Evolutionary conservation across 92 coral and sea anemone species (phyloP).

Genomic region (Chrysogorgia sp.): DNA sequence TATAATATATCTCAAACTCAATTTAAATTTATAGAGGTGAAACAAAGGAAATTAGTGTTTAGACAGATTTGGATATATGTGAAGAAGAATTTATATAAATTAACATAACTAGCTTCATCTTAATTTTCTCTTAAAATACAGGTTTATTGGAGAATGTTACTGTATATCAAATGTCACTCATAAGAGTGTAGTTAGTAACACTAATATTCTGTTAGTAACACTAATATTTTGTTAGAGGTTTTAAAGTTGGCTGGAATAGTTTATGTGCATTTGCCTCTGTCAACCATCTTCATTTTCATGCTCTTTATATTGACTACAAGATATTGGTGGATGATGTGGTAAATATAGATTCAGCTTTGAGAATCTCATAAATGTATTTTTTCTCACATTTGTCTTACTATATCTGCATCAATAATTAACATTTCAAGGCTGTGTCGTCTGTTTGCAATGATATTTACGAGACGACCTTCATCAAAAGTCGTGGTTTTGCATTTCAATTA

Average conservation of each 20-base stretch:
- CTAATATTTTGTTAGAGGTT: slow-evolving; percentile 48
- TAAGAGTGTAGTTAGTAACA: too few species aligned
- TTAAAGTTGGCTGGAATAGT: slow-evolving; percentile 65
- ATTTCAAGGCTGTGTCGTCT: slow-evolving; percentile 39
- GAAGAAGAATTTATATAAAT: too few species aligned
- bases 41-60: too few species aligned
- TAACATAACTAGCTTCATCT: too few species aligned
- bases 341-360: neutral
- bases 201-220: too few species aligned
- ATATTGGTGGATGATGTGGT: slow-evolving; percentile 56
- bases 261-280: slow-evolving; percentile 69
- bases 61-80: too few species aligned
- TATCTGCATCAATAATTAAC: neutral
- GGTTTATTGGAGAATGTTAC: too few species aligned
- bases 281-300: slow-evolving; percentile 70
- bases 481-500: slow-evolving; percentile 68
- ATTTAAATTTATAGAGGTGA: too few species aligned
- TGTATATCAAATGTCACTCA: too few species aligned
- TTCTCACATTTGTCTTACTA: neutral
- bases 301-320: slow-evolving; percentile 50
- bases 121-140: too few species aligned
- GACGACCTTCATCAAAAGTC: slow-evolving; percentile 43
- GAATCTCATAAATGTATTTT: neutral
- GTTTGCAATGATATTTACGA: slow-evolving; percentile 48
- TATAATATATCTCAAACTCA: too few species aligned